These are phyloP conservation scores for Arctopsyche grandis DNA, from an alignment of 1,140 invertebrate genomes.

Conservation along the genomic window DNA sequence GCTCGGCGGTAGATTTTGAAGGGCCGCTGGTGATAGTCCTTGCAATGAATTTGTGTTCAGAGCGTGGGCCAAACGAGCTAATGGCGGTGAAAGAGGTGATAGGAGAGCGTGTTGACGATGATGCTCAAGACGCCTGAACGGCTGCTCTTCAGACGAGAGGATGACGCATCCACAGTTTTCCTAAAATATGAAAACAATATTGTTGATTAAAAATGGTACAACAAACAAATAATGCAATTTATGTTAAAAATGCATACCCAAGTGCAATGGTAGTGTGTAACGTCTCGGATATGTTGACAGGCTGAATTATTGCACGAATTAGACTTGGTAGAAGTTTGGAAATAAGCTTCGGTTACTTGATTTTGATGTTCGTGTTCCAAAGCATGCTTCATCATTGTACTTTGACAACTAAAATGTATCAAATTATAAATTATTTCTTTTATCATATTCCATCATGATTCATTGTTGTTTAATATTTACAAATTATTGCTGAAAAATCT, in stretches of 20 bases:
- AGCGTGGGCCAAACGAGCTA: conserved; percentile 59
- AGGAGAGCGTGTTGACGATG: conserved; percentile 83
- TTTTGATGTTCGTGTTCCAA: conserved; percentile 89
- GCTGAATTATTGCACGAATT: conserved; percentile 74
- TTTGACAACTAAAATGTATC: conserved; percentile 71
- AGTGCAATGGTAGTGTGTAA: conserved; percentile 89
- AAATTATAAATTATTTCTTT: not conserved
- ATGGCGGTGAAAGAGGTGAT: conserved; percentile 69
- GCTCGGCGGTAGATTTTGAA: conserved; percentile 45
- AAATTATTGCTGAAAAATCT: too few species aligned
- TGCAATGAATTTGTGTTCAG: conserved; percentile 45
- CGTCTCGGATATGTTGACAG: conserved; percentile 81
- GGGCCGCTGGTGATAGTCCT: conserved; percentile 27
- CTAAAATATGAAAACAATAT: conserved; percentile 67
- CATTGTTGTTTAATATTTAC: not conserved
- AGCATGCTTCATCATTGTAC: conserved; percentile 85
- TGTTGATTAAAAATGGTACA: not conserved
- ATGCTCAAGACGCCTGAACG: conserved; percentile 88
- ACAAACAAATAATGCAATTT: not conserved
- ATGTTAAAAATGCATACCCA: conserved; percentile 69
- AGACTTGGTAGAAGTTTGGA: conserved; percentile 69
- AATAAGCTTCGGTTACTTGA: conserved; percentile 84
- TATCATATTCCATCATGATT: not conserved
- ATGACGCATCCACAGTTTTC: conserved; percentile 89
- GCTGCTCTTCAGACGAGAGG: conserved; percentile 79